Evolutionary conservation across 2,113 vertebrate genomes (phyloP), one percentile per base, ranked within the genome.

Genomic region (Microtus ochrogaster): DNA sequence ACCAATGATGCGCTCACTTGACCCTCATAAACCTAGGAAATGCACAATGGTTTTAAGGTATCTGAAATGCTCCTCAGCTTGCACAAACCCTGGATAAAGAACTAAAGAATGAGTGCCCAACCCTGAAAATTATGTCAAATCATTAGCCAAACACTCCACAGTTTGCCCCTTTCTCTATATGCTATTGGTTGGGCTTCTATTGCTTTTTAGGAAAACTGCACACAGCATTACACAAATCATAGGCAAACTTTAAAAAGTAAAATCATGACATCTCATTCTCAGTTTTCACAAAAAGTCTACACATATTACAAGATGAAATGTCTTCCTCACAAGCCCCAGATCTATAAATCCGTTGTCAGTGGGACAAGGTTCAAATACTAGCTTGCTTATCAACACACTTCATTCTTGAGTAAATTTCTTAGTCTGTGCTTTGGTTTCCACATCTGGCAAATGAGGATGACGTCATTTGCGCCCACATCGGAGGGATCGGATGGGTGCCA

Each of bases 221-320:
- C 55, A 36, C 47, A 90, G 10, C 5, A 92, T 14, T 52, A 89
- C 21, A 86, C 4, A 22, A 93, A 77, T n/a, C 44, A 39, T 84
- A 94, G 65, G 24, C 36, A 55, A 92, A 72, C 21, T 89, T 63
- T 84, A 84, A 84, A 73, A 77, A 58, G 78, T 44, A 89, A 94
- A 95, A 76, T 65, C 33, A 70, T 52, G 14, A n/a, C 26, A 74
- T 68, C 55, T 94, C 63, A 66, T 52, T 70, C 49, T 96, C 55
- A 66, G 3, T 30, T 85, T 47, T 68, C 28, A 47, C 28, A 33
- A 21, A 68, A 36, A 68, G 30, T 49, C 36, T 30, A 30, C 44
- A 77, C 44, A 77, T 28, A 47, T 44, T 76, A 39, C 6, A 49
- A 47, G 13, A 77, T 49, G 28, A 65, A 84, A 39, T 44, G 10